A percentile compares a stretch with the other conserved stretches of the same genome.
Conservation (phyloP, 2,113 vertebrate genomes). For the Zingel zingel region DNA sequence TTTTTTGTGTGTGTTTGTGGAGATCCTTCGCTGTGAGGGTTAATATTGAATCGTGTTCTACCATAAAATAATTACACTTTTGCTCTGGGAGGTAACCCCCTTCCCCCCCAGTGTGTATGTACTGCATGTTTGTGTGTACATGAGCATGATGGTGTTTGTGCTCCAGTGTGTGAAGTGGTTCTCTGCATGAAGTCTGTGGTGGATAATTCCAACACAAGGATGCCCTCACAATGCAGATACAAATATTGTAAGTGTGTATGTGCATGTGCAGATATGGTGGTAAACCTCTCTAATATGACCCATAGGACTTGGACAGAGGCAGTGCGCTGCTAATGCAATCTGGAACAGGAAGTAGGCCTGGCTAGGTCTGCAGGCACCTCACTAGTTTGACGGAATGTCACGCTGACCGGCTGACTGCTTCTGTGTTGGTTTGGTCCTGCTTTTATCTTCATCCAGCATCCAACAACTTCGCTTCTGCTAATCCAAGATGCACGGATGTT, state of each 20-base stretch:
- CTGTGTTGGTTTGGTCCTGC: conserved; percentile 27
- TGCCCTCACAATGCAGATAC: conserved; percentile 31
- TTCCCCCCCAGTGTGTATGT: conserved; percentile 6
- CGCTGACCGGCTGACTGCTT: conserved; percentile 41
- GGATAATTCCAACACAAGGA: conserved; percentile 46
- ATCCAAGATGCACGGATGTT: conserved; percentile 33
- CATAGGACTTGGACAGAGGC: conserved; percentile 36
- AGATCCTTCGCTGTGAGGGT: conserved; percentile 39
- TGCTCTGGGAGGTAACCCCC: conserved; percentile 57
- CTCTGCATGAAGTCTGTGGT: conserved; percentile 35
- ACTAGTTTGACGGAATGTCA: conserved; percentile 20
- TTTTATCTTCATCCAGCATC: conserved; percentile 62
- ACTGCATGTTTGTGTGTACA: conserved; percentile 26
- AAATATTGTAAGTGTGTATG: conserved; percentile 8
- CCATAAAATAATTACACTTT: conserved; percentile 65
- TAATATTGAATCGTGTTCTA: conserved; percentile 61
- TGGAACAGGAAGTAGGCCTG: conserved; percentile 53
- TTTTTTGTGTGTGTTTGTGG: conserved; percentile 34
- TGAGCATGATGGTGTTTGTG: conserved; percentile 34
- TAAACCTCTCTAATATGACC: conserved; percentile 47
- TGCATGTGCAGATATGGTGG: conserved; percentile 36
- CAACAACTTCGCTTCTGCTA: not conserved
- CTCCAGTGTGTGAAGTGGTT: conserved; percentile 34
- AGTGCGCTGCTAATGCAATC: conserved; percentile 50
- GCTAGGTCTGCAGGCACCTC: conserved; percentile 26